Base-by-base conservation (phyloP, 2,113 vertebrate genomes). In the Furnarius figulus region DNA sequence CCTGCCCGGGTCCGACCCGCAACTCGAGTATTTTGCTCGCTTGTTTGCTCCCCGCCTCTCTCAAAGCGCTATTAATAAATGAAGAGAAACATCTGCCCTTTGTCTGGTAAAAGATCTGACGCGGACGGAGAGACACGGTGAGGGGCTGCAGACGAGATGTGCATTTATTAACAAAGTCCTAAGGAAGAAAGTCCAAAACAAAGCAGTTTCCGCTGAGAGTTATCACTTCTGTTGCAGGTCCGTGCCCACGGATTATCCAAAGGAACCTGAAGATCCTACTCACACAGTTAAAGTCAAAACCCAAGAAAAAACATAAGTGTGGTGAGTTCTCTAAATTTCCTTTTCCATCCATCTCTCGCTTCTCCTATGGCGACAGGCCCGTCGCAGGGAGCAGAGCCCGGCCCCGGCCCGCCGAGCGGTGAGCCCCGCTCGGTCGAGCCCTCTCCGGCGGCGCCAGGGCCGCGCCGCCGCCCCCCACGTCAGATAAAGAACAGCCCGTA, bases 181-280 rank as follows among this genome's bases (percentile, higher is more conserved):
- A 72, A 80, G 86, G 86, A 62, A 96, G 66, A 82, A 90, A 90
- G 85, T 84, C 72, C 93, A 76, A 96, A 95, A 67, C 90, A 94
- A 97, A 95, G 50, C 61, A 8, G 92, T 93, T 93, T 96, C 92
- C 92, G 62, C 91, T 97, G 96, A 97, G 92, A 95, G 68, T 94
- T 98, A 96, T 93, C 96, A 84, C 58, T 98, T 98, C 94, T 98
- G 92, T 98, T 98, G 93, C 97, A 98, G 97, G 97, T 97, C 78
- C 50, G 40, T 73, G 86, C 91, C 84, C 86, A 89, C 76, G 97
- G 96, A 96, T 87, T 97, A 93, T 95, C 93, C 97, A 95, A 97
- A 95, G 97, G 94, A 97, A 83, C 67, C 52, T 20, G 91, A 97
- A 96, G 97, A 97, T 85, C 92, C 95, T 97, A 96, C 90, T 94